phyloP scores from a whole-genome alignment of 1,140 invertebrate genomes.

The Diprion similis region DNA sequence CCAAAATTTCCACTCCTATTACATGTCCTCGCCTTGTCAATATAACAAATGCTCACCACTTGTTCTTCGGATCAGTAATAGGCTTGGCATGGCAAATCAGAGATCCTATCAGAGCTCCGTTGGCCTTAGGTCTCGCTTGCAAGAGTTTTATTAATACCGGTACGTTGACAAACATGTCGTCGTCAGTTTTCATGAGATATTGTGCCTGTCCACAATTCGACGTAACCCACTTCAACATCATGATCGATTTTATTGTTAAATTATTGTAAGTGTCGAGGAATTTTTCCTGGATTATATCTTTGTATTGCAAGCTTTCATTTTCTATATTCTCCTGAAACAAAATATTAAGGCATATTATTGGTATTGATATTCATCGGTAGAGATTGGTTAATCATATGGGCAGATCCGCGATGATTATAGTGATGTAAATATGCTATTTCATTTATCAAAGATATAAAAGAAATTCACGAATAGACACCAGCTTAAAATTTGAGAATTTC shows the following conservation, averaged over 20 bases:
- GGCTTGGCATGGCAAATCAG: slow-evolving; percentile 78
- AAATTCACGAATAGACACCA: no score
- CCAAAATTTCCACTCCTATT: no score
- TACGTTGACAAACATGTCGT: slow-evolving; percentile 85
- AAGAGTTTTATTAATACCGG: slow-evolving; percentile 60
- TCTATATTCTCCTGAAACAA: slow-evolving; percentile 63
- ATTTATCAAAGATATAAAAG: slow-evolving; percentile 15
- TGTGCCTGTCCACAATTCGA: slow-evolving; percentile 69
- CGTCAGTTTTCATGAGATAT: slow-evolving; percentile 84
- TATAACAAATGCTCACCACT: slow-evolving; percentile 68
- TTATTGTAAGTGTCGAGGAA: slow-evolving; percentile 93
- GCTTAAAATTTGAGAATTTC: no score
- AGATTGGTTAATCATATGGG: slow-evolving; percentile 7
- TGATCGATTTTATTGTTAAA: slow-evolving; percentile 87
- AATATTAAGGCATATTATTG: slow-evolving; percentile 23
- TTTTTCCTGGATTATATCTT: slow-evolving; percentile 90
- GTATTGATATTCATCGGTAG: slow-evolving; percentile 7
- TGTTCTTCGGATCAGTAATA: slow-evolving; percentile 74
- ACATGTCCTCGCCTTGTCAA: no score
- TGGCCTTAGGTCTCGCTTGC: slow-evolving; percentile 43
- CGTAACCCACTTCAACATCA: slow-evolving; percentile 83
- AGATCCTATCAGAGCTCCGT: slow-evolving; percentile 71
- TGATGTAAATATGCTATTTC: slow-evolving; percentile 20
- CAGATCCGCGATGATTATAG: slow-evolving; percentile 15
- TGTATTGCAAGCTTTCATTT: slow-evolving; percentile 68